Evolutionary conservation across 2,797 vertebrate species (phyloP).

Genomic region (Carapus acus): DNA sequence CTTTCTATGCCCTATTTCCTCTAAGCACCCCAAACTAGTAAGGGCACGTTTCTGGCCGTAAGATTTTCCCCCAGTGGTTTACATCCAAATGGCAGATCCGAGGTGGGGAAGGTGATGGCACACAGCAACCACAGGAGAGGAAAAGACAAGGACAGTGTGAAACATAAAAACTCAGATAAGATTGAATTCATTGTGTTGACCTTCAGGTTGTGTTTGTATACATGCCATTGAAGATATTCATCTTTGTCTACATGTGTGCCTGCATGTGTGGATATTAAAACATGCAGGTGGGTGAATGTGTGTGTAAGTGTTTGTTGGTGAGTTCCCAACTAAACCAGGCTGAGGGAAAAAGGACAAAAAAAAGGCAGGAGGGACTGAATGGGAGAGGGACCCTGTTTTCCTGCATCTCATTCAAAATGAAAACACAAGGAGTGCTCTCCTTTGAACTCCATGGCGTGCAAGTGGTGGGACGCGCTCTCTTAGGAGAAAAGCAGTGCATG

Average conservation of each 20-base stretch:
- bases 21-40: slow-evolving; percentile 32
- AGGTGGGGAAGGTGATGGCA: slow-evolving; percentile 42
- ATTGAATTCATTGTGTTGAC: slow-evolving; percentile 59
- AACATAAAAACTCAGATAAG: slow-evolving; percentile 68
- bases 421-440: slow-evolving; percentile 58
- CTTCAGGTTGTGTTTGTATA: slow-evolving; percentile 51
- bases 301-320: slow-evolving; percentile 17
- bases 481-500: slow-evolving; percentile 63
- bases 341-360: slow-evolving; percentile 7
- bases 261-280: slow-evolving; percentile 16
- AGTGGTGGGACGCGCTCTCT: slow-evolving; percentile 52
- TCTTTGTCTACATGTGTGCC: slow-evolving; percentile 39
- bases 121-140: slow-evolving; percentile 54
- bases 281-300: slow-evolving; percentile 1
- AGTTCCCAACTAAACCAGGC: slow-evolving; percentile 10
- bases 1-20: slow-evolving; percentile 18
- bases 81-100: slow-evolving; percentile 32
- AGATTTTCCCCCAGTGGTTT: slow-evolving; percentile 44
- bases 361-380: slow-evolving; percentile 9
- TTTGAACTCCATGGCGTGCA: slow-evolving; percentile 60
- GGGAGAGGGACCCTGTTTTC: slow-evolving; percentile 24
- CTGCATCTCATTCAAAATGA: slow-evolving; percentile 41
- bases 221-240: slow-evolving; percentile 28
- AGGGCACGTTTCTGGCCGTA: slow-evolving; percentile 41
- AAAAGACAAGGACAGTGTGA: slow-evolving; percentile 61